A percentile compares a stretch with the other conserved stretches of the same genome.
Evolutionary conservation across 2,113 vertebrate genomes (phyloP).

Genomic region (Megalops atlanticus): DNA sequence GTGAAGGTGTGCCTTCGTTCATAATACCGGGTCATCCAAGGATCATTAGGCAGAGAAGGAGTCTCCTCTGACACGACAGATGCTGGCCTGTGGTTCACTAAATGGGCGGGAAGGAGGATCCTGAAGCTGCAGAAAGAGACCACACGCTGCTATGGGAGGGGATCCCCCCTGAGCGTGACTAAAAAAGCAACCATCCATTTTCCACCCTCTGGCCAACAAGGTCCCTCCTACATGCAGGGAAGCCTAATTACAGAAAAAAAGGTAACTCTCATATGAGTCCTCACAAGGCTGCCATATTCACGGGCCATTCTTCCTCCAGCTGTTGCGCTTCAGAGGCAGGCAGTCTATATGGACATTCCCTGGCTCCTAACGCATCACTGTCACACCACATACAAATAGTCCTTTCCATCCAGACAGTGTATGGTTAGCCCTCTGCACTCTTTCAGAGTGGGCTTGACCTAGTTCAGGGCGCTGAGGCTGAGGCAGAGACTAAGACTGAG

Average conservation of each 20-base stretch:
- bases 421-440: neutral
- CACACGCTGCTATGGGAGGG: neutral
- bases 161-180: neutral
- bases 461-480: neutral
- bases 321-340: neutral
- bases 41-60: neutral
- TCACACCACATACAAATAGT: slow-evolving; percentile 4
- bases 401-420: neutral
- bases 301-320: neutral
- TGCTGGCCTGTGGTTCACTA: neutral
- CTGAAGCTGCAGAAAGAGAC: neutral
- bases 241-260: neutral
- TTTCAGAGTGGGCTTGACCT: neutral
- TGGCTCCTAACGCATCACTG: neutral
- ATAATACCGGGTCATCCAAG: neutral
- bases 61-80: neutral
- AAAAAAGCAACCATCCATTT: neutral
- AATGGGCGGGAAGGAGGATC: slow-evolving; percentile 7
- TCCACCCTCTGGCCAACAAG: neutral
- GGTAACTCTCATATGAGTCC: neutral
- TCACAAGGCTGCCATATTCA: neutral
- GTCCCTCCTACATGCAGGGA: neutral
- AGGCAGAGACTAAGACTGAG: no score
- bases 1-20: neutral
- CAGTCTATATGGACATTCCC: neutral